Percentiles rank a stretch among this genome's conserved stretches.
Conservation (phyloP, 2,113 vertebrate genomes). For the Electrona antarctica region DNA sequence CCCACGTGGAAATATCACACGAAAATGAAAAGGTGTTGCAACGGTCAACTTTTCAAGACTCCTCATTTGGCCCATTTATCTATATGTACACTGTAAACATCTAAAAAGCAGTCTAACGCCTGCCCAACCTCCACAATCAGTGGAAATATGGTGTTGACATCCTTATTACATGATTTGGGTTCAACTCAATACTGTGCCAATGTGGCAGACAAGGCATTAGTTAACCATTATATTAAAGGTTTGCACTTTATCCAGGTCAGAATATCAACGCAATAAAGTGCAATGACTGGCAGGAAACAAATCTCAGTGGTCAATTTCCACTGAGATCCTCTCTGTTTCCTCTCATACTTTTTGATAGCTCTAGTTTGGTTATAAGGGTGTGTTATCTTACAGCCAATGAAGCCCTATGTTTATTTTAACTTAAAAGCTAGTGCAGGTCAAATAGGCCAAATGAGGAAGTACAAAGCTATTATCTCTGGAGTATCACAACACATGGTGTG, state of each 20-base stretch:
- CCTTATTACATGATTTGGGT: background rate
- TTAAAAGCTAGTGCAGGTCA: background rate
- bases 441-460: background rate
- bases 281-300: background rate
- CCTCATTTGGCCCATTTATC: conserved; percentile 11
- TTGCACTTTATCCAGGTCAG: conserved; percentile 14
- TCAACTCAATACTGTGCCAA: background rate
- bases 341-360: background rate
- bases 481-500: background rate
- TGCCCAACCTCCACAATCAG: conserved; percentile 19
- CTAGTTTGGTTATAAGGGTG: background rate
- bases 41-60: conserved; percentile 17
- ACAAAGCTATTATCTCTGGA: background rate
- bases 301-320: background rate
- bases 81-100: conserved; percentile 61
- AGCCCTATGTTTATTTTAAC: background rate
- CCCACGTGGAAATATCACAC: conserved; percentile 38
- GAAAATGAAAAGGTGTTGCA: conserved; percentile 1
- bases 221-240: background rate
- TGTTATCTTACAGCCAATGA: background rate
- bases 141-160: background rate
- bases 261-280: conserved; percentile 5
- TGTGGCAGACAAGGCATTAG: background rate
- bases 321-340: too few relatives aligned
- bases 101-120: conserved; percentile 16